Conservation (phyloP, 2,888 invertebrate species). For the Scaptomyza tumidula region DNA sequence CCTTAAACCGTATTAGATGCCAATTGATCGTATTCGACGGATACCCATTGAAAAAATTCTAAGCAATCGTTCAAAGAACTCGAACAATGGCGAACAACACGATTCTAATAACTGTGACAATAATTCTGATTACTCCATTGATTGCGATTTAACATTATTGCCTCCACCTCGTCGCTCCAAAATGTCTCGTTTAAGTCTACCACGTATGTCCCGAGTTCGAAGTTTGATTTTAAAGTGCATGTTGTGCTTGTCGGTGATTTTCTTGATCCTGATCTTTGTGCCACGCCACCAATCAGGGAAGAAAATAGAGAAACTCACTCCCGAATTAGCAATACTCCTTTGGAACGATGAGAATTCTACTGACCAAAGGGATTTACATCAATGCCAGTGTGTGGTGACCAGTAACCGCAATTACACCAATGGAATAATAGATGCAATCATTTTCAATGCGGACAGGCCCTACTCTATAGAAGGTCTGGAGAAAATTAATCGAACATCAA, state of each 20-base stretch:
- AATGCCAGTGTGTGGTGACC: constrained; percentile 60
- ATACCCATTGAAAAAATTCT: constrained; percentile 24
- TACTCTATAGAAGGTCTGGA: constrained; percentile 37
- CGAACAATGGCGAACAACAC: neutral
- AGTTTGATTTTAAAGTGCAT: constrained; percentile 17
- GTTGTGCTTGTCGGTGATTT: constrained; percentile 5
- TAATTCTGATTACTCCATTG: constrained; percentile 2
- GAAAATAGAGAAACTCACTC: rapidly evolving
- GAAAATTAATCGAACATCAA: neutral
- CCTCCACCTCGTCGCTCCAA: constrained; percentile 45
- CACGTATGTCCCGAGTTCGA: neutral
- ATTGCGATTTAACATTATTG: constrained; percentile 13
- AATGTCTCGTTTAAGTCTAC: constrained; percentile 14
- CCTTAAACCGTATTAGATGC: neutral
- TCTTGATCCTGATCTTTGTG: constrained; percentile 14
- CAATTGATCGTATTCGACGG: constrained; percentile 1
- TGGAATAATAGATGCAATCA: constrained; percentile 49
- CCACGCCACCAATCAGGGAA: neutral
- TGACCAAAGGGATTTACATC: neutral
- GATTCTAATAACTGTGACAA: neutral
- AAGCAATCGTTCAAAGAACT: constrained; percentile 9
- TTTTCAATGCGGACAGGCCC: constrained; percentile 49
- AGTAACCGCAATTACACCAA: constrained; percentile 7
- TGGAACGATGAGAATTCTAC: constrained; percentile 47
- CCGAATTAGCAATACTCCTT: constrained; percentile 34